phyloP scores from a whole-genome alignment of 2,888 invertebrate species.

The Cataglyphis altisquamis region DNA sequence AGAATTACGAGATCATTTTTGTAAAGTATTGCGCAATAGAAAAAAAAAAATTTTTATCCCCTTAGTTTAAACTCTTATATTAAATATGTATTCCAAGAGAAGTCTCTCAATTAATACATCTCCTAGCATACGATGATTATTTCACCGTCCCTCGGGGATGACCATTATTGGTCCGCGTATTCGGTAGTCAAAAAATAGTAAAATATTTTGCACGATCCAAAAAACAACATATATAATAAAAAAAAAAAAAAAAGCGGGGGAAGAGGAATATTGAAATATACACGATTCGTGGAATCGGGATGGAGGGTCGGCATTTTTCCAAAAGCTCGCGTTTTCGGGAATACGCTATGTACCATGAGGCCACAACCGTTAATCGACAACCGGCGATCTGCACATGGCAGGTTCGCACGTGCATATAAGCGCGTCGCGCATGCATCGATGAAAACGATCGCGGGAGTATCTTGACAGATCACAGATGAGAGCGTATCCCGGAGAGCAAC shows the following conservation, averaged over 20 bases:
- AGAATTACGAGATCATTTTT: background rate
- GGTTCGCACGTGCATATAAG: constrained; percentile 53
- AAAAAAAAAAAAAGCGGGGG: background rate
- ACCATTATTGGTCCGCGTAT: background rate
- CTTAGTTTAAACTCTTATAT: background rate
- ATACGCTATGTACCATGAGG: constrained; percentile 47
- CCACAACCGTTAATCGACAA: constrained; percentile 75
- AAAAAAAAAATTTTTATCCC: background rate
- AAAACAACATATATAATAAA: background rate
- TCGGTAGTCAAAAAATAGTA: constrained; percentile 12
- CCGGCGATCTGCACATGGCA: constrained; percentile 69
- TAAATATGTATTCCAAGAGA: background rate
- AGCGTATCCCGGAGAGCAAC: constrained; percentile 1
- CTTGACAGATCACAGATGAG: constrained; percentile 41
- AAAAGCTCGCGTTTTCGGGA: constrained; percentile 53
- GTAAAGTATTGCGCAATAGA: background rate
- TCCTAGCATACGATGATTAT: background rate
- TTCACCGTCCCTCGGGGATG: background rate
- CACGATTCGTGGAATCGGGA: constrained; percentile 47
- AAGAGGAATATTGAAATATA: constrained; percentile 28
- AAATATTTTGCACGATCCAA: background rate
- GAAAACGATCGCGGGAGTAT: constrained; percentile 39
- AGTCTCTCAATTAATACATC: background rate
- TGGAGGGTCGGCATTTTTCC: constrained; percentile 41
- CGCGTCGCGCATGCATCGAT: constrained; percentile 48